A percentile compares a stretch with the other conserved stretches of the same genome.
phyloP scores from a whole-genome alignment of 2,888 invertebrate genomes.

The Amiota communis region DNA sequence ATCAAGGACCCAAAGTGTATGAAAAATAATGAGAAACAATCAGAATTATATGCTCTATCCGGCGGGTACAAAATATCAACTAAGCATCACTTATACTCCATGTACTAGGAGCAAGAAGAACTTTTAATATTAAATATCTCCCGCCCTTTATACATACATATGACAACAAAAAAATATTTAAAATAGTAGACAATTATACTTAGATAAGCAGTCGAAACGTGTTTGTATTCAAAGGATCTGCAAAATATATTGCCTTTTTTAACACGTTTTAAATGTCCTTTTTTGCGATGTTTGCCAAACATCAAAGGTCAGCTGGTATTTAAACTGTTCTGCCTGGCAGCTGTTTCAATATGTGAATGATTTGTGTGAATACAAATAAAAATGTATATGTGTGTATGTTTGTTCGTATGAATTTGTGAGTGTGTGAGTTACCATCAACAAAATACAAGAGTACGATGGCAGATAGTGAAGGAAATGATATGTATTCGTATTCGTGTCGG shows the following conservation, averaged over 20 bases:
- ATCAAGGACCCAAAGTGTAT: too few species aligned
- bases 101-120: neutral
- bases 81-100: neutral
- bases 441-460: neutral
- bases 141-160: neutral
- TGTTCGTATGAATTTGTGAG: neutral
- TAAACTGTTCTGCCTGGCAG: neutral
- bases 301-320: constrained; percentile 16
- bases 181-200: constrained; percentile 16
- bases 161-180: neutral
- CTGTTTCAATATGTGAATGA: constrained; percentile 4
- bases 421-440: neutral
- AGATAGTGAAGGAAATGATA: neutral
- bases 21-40: too few species aligned
- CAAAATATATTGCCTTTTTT: constrained; percentile 17
- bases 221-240: constrained; percentile 11
- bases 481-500: constrained; percentile 7
- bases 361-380: neutral
- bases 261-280: neutral
- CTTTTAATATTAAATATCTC: constrained; percentile 3
- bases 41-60: too few species aligned
- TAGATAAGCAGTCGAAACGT: constrained; percentile 15
- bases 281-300: constrained; percentile 7
- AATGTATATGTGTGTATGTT: too few species aligned
- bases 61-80: neutral